These are phyloP conservation scores for Bryconaethiops microstoma DNA, from an alignment of 2,797 vertebrate genomes.

Conservation along the genomic window DNA sequence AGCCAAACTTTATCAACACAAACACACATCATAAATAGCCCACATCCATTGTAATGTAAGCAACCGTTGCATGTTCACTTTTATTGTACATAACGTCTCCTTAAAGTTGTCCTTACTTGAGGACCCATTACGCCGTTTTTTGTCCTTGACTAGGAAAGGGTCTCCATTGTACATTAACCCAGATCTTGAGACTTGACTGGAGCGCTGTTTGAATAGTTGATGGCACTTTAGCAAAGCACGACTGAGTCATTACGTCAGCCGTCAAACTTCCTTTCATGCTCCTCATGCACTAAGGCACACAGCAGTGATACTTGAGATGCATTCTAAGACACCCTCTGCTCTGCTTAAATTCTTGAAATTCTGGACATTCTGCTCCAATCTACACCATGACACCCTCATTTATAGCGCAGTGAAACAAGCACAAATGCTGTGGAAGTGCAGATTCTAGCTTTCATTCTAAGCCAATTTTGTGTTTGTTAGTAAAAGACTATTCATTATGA, in stretches of 20 bases:
- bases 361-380: neutral
- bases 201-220: conserved; percentile 18
- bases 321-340: conserved; percentile 1
- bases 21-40: neutral
- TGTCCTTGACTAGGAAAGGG: conserved; percentile 18
- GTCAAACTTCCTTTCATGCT: conserved; percentile 17
- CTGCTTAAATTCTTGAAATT: conserved; percentile 5
- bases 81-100: neutral
- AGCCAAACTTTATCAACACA: neutral
- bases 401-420: neutral
- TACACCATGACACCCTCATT: neutral
- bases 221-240: neutral
- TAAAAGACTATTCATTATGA: neutral
- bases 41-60: neutral
- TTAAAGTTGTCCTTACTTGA: neutral
- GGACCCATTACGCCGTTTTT: neutral
- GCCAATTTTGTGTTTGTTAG: neutral
- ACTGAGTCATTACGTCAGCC: conserved; percentile 13
- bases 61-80: neutral
- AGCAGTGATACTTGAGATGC: neutral
- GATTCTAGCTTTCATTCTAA: neutral
- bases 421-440: neutral
- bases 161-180: conserved; percentile 32
- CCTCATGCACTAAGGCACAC: neutral
- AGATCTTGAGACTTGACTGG: conserved; percentile 21